Evolutionary conservation across 2,797 vertebrate genomes (phyloP), one percentile per base, ranked within the genome.

Genomic region (Pseudocheirus occidentalis): DNA sequence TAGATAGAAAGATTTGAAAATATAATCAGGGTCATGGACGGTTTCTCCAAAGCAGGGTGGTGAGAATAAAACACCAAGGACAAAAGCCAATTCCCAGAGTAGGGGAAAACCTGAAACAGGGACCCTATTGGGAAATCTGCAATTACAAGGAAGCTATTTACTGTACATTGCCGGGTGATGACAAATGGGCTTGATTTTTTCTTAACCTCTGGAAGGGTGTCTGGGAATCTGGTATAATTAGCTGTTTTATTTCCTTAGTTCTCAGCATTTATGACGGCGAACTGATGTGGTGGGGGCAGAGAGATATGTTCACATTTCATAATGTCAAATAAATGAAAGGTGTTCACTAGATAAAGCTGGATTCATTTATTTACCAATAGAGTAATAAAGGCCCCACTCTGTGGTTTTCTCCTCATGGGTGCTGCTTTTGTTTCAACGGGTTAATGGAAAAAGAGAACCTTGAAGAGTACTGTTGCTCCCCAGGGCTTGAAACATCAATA

Each of bases 91-190:
- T 94, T 97, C 97, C 94, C 96, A 96, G 92, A 66, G 94, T 94
- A 34, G 53, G 94, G 57, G 28, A 62, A 97, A 95, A 59, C 55
- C 92, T 94, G 90, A 92, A 96, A 91, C 92, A 53, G 89, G 81
- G 92, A 89, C 16, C 13, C 94, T 90, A 58, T 58, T 96, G 96
- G 92, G 96, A 94, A 97, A 97, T 93, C 53, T 0, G 27, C 55
- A 90, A 97, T 96, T 97, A 95, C 54, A 55, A 95, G 95, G 95
- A 96, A 97, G 54, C 90, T 94, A 62, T 97, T 96, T 94, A 93
- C 95, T 95, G 95, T 73, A 91, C 89, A 90, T 90, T 89, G 94
- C 94, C 92, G 66, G 40, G 29, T 34, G 95, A 95, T 96, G 94
- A 97, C 95, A 94, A 96, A 89, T 58, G 54, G 27, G 90, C 29